Conservation (phyloP, 2,797 vertebrate genomes). For the Calcarius lapponicus region DNA sequence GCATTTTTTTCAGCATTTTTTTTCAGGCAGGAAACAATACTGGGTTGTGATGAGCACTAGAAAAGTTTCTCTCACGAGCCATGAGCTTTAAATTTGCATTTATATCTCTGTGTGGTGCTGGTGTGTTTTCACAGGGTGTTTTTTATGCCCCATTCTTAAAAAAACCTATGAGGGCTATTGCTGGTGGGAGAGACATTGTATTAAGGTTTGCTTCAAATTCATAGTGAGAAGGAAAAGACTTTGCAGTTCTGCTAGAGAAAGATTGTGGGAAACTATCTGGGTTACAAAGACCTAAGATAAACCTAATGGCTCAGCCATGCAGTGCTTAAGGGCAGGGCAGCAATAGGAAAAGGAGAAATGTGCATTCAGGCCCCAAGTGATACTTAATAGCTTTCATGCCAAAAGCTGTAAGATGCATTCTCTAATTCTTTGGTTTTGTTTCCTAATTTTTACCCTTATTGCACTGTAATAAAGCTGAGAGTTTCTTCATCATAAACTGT, state of each 20-base stretch:
- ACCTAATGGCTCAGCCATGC: background rate
- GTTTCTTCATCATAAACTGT: conserved; percentile 45
- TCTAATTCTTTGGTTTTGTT: conserved; percentile 31
- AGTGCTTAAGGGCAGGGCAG: background rate
- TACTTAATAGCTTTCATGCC: conserved; percentile 1
- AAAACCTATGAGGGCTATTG: background rate
- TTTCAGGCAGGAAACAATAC: background rate
- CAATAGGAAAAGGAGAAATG: background rate
- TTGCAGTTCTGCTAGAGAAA: background rate
- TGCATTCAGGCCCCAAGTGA: background rate
- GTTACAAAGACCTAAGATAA: conserved; percentile 42
- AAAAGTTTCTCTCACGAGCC: background rate
- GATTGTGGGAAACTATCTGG: background rate
- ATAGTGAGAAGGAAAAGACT: background rate
- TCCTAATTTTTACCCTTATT: conserved; percentile 1
- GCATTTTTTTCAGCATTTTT: background rate
- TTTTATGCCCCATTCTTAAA: background rate
- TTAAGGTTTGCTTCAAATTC: background rate
- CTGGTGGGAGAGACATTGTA: background rate
- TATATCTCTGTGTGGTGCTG: background rate
- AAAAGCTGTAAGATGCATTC: conserved; percentile 20
- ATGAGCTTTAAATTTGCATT: background rate
- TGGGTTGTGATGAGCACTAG: background rate
- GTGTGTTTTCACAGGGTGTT: background rate
- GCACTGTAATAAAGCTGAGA: conserved; percentile 1